A percentile compares a stretch with the other conserved stretches of the same genome.
phyloP scores from a whole-genome alignment of 64 coral and sea anemone species.

The Anthopleura sola region DNA sequence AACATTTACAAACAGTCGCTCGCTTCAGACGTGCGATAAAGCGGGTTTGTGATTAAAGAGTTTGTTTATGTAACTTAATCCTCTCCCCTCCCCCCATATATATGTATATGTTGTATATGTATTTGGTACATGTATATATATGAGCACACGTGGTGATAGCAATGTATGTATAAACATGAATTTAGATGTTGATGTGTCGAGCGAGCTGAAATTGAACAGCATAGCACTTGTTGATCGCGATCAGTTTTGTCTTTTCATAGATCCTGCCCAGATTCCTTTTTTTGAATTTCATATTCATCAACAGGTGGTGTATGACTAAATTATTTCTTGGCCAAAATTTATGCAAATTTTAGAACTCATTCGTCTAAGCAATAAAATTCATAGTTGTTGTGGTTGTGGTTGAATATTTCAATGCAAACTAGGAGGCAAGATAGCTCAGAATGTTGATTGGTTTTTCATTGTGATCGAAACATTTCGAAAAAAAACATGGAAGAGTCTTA shows the following conservation, averaged over 20 bases:
- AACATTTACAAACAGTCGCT: neutral
- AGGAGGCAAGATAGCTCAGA: neutral
- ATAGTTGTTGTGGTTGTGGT: slow-evolving; percentile 22
- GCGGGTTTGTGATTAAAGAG: neutral
- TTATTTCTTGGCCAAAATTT: neutral
- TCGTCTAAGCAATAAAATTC: neutral
- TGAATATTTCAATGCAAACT: neutral
- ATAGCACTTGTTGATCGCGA: neutral
- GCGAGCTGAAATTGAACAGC: neutral
- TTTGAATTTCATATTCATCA: neutral
- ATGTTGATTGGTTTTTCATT: neutral
- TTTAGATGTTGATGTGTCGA: neutral
- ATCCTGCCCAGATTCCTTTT: neutral
- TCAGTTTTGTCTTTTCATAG: neutral
- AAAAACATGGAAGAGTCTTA: neutral
- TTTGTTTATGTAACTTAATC: slow-evolving; percentile 16
- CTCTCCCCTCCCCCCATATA: neutral
- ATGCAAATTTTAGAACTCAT: neutral
- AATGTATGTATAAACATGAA: neutral
- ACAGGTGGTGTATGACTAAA: slow-evolving; percentile 8
- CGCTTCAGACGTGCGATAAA: neutral
- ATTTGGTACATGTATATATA: neutral
- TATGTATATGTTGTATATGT: no score
- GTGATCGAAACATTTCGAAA: neutral
- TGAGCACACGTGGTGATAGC: neutral